These are phyloP conservation scores for Mus pahari DNA, from an alignment of 2,113 vertebrate genomes.

Conservation along the genomic window DNA sequence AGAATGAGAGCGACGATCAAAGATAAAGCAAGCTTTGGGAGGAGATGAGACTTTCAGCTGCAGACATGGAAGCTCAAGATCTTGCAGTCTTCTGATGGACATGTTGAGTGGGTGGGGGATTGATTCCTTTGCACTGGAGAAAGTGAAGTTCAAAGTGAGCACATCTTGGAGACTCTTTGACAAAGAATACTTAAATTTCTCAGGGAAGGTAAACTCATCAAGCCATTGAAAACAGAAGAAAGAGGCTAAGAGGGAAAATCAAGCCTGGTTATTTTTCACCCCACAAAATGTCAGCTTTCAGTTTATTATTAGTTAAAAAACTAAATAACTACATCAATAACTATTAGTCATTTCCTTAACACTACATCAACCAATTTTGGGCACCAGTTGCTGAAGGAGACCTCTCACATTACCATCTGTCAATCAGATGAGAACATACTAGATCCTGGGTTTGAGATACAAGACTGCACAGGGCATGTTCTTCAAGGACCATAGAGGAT, in stretches of 20 bases:
- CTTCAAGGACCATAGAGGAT: neutral
- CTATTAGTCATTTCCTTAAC: slow-evolving; percentile 9
- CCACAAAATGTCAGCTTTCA: slow-evolving; percentile 24
- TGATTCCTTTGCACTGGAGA: neutral
- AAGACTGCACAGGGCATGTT: neutral
- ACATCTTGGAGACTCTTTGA: neutral
- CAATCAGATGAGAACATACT: neutral
- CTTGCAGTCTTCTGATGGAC: neutral
- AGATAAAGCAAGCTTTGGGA: neutral
- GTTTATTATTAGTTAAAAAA: neutral
- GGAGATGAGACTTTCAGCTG: slow-evolving; percentile 23
- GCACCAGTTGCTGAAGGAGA: neutral
- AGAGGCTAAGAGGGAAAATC: neutral
- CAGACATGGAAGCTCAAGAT: neutral
- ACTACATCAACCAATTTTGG: neutral
- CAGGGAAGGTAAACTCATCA: neutral
- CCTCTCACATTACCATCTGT: neutral
- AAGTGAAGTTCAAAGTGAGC: neutral
- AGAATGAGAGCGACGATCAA: neutral
- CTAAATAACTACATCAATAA: neutral
- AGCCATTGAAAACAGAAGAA: neutral
- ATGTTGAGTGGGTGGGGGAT: neutral
- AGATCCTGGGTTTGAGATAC: neutral
- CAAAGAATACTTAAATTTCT: neutral
- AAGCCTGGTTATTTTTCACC: neutral